Evolutionary conservation across 2,888 invertebrate genomes (phyloP).

Genomic region (Protophormia terraenovae): DNA sequence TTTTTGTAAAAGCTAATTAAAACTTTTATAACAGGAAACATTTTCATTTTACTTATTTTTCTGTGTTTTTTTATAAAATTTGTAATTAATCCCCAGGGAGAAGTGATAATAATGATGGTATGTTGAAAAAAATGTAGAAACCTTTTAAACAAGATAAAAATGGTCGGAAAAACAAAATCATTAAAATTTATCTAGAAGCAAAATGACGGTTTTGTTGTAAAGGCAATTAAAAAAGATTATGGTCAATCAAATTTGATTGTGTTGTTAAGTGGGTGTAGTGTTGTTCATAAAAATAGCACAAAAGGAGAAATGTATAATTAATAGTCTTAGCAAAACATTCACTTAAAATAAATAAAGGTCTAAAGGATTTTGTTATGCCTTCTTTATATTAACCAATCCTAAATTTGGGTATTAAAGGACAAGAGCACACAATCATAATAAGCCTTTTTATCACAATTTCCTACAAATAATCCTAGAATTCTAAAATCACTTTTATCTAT

Average conservation of each 20-base stretch:
- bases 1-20: slow-evolving; percentile 48
- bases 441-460: too few relatives aligned
- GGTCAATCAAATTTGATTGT: not conserved
- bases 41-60: not conserved
- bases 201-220: not conserved
- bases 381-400: too few relatives aligned
- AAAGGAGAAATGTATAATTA: not conserved
- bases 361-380: too few relatives aligned
- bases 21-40: slow-evolving; percentile 42
- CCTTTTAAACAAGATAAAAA: not conserved
- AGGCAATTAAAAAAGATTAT: not conserved
- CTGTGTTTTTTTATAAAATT: not conserved
- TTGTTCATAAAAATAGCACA: not conserved
- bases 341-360: too few relatives aligned
- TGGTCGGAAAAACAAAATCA: not conserved
- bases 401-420: too few relatives aligned
- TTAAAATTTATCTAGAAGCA: not conserved
- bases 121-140: not conserved
- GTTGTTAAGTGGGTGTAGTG: too few relatives aligned
- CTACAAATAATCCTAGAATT: too few relatives aligned
- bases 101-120: slow-evolving; percentile 14
- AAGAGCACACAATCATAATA: too few relatives aligned
- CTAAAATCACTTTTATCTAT: too few relatives aligned
- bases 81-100: slow-evolving; percentile 44
- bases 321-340: too few relatives aligned